Evolutionary conservation across 92 coral and sea anemone species (phyloP), one percentile per base, ranked within the genome.

Genomic region (Meandrina meandrites): DNA sequence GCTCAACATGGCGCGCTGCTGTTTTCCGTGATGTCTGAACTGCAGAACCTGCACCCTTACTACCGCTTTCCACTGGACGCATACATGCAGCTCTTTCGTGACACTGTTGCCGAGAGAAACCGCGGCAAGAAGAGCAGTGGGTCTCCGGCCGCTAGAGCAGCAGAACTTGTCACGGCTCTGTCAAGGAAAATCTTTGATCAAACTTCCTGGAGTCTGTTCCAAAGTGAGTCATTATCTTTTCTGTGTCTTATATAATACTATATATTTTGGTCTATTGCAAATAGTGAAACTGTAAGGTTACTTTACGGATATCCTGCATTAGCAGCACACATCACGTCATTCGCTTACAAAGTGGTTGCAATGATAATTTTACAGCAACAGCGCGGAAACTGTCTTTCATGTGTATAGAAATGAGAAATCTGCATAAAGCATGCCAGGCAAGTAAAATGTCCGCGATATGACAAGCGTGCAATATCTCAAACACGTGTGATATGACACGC

Each of bases 131-230:
- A 94, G 66, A 86, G 91, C 68, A 78, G 94, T 28, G 99, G 98
- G 10, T 97, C 99, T 28, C 88, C 99, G 18, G 94, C 95, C 18
- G 99, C 99, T 2, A 90, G 99, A n/a, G 95, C 97, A 35, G 99
- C 99, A 10, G 99, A 97, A 82, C 94, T 97, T 34, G 87, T 97
- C 45, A 91, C 96, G 10, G 98, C 98, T 27, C 81, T 97, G 72
- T 92, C 98, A 5, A 92, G 92, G 80, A 90, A 84, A 50, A 79
- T 95, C 34, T 94, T 94, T 78, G 89, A 96, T 14, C 91, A 93
- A 30, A 83, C 87, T 27, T 91, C 98, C 0, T 93, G 98, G 95
- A 88, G 92, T 79, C 67, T 97, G 75, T 97, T 95, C 86, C 92
- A 92, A 50, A 92, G 99, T 97, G 62, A 79, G 93, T 12, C 18